These are phyloP conservation scores for Tiliqua scincoides DNA, from an alignment of 2,113 vertebrate species.

Conservation along the genomic window DNA sequence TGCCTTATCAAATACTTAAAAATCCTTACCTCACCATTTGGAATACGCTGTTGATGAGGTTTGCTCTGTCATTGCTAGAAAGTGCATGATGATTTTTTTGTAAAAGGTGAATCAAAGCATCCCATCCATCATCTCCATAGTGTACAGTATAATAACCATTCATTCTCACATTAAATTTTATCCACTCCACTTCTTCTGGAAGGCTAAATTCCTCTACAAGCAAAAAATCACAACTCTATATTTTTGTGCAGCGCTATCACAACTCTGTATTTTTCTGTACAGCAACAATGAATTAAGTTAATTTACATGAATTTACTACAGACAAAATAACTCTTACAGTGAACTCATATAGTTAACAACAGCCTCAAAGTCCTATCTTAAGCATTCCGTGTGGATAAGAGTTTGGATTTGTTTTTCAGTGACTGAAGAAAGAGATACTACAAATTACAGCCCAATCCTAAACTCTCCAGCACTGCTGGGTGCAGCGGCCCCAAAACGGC, in stretches of 20 bases:
- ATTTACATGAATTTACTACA: constrained; percentile 28
- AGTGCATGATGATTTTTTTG: constrained; percentile 78
- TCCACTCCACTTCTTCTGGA: constrained; percentile 86
- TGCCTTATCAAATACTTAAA: background rate
- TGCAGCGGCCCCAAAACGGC: no score
- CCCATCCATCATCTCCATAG: constrained; percentile 85
- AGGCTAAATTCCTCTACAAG: constrained; percentile 84
- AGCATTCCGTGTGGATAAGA: background rate
- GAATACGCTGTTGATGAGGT: constrained; percentile 88
- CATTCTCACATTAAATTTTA: constrained; percentile 93
- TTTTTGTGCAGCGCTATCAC: background rate
- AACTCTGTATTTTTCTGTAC: background rate
- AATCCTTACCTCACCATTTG: constrained; percentile 87
- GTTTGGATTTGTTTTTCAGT: background rate
- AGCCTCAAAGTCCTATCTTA: background rate
- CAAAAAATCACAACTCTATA: constrained; percentile 41
- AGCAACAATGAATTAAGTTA: constrained; percentile 2
- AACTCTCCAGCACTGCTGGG: no score
- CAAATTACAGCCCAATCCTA: no score
- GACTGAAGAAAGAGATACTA: background rate
- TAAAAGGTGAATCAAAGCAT: constrained; percentile 80
- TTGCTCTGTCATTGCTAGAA: constrained; percentile 88
- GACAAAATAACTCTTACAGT: background rate
- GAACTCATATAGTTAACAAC: background rate
- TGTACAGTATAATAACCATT: constrained; percentile 93